Evolutionary conservation across 35 echinoderm and acorn worm species (phyloP), one percentile per base, ranked within the genome.

Genomic region (Acanthaster planci): DNA sequence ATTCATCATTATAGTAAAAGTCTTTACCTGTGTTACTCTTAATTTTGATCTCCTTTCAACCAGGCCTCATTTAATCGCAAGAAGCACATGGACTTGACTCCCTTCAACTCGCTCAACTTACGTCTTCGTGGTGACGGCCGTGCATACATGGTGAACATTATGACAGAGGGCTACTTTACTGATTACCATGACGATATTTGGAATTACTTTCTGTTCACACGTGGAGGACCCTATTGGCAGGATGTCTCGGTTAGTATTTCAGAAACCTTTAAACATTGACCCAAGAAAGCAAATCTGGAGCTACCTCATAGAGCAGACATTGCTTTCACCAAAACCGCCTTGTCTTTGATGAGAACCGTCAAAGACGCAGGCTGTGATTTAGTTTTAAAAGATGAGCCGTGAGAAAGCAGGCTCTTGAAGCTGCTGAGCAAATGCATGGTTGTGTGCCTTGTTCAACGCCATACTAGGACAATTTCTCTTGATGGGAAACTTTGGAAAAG

Each of bases 191-290:
- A 94, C 79, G 96, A 99, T 78, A 80, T 99, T 29, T 99, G 89
- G 88, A 99, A 81, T 77, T 99, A 94, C 44, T 91, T 94, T 85
- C 60, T 99, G 23, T 99, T 94, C 72, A 99, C 96, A 64, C 76
- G 91, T 88, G 96, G 96, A 51, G 96, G 92, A 29, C 96, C 96
- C 29, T 91, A 99, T 40, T 99, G 96, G 96, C 96, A 99, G 52
- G 92, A 91, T 89, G 89, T 94, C 39, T 88, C 57, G 42, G 96
- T 99, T 72, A 89, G 95, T 90, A 47, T 47, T 12, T 4, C 42
- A 12, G 42, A 47, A 47, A 6, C 42, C 12, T 47, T 47, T 47
- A 6, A 47, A 47, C 42, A 47, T 47, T 47, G 42, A 47, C 42
- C 42, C 12, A 12, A 47, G 42, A 47, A 47, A 47, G 12, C 42